Conservation (phyloP, 2,797 vertebrate genomes). For the Pseudochirops corinnae region DNA sequence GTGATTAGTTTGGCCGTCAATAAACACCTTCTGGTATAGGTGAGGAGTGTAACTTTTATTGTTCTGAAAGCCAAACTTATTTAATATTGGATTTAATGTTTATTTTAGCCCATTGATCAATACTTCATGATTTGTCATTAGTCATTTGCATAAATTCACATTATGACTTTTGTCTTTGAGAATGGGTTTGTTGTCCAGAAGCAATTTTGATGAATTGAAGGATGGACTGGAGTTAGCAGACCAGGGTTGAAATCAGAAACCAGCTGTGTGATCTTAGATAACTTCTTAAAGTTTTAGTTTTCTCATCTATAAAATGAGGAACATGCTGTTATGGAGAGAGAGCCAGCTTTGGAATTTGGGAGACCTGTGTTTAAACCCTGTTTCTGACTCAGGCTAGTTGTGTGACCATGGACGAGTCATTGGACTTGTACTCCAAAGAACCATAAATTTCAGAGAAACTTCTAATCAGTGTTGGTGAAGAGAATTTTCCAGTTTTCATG, state of each 20-base stretch:
- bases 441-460: background rate
- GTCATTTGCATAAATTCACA: background rate
- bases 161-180: background rate
- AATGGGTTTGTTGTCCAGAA: background rate
- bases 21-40: background rate
- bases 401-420: background rate
- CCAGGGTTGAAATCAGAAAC: background rate
- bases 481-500: background rate
- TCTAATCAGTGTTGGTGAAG: background rate
- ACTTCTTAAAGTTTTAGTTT: background rate
- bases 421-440: background rate
- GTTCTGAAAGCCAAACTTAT: constrained; percentile 34
- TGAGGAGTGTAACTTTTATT: background rate
- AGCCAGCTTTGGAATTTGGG: background rate
- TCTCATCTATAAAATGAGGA: background rate
- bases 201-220: background rate
- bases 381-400: background rate
- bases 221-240: background rate
- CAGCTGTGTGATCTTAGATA: background rate
- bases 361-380: background rate
- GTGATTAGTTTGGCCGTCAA: background rate
- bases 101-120: constrained; percentile 10
- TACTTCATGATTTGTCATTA: constrained; percentile 7
- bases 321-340: background rate
- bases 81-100: constrained; percentile 22